Conservation (phyloP, 2,888 invertebrate genomes). For the Gymnoscelis rufifasciata region DNA sequence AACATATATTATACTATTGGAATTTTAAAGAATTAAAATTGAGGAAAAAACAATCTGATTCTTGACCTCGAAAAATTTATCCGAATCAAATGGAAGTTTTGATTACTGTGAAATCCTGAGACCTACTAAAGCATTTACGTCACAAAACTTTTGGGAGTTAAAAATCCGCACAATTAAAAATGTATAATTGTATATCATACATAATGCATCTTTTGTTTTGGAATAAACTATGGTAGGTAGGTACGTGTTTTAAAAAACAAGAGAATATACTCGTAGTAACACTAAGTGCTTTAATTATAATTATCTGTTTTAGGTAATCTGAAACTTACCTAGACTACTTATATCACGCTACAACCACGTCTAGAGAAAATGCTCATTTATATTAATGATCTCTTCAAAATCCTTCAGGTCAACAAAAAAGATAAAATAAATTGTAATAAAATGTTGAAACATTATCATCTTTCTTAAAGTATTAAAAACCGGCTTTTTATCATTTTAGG, state of each 20-base stretch:
- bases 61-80: not conserved
- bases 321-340: not conserved
- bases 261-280: too few species aligned
- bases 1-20: too few species aligned
- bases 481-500: not conserved
- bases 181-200: too few species aligned
- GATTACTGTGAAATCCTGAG: not conserved
- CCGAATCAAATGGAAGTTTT: not conserved
- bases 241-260: too few species aligned
- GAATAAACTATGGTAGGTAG: too few species aligned
- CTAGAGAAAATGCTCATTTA: not conserved
- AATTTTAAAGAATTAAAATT: too few species aligned
- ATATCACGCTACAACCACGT: not conserved
- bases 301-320: too few species aligned
- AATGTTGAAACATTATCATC: slow-evolving; percentile 3
- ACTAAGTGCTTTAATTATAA: too few species aligned
- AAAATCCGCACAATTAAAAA: too few species aligned
- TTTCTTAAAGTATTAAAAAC: not conserved
- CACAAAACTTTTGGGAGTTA: not conserved
- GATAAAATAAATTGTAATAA: not conserved
- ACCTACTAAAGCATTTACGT: not conserved
- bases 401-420: not conserved
- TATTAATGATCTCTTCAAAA: not conserved
- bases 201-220: too few species aligned
- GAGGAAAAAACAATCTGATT: not conserved